These are phyloP conservation scores for Brachionus asplanchnoidis DNA, from an alignment of 1,140 invertebrate species.

Conservation along the genomic window DNA sequence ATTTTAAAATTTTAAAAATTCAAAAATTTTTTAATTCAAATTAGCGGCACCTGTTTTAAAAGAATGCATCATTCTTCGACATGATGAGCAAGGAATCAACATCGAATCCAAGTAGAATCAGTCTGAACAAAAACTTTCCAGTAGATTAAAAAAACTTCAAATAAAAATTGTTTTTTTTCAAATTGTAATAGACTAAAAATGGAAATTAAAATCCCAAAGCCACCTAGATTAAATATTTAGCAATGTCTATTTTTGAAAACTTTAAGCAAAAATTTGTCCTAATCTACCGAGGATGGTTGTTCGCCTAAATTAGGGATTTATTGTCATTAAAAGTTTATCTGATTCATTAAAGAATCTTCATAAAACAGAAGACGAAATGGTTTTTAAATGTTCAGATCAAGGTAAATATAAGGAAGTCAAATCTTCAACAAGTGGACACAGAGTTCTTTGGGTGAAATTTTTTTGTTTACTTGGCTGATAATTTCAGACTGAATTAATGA, in stretches of 20 bases:
- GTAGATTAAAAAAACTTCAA: constrained; percentile 9
- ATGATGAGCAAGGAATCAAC: neutral
- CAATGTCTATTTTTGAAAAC: neutral
- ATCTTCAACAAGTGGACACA: neutral
- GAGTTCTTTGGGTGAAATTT: neutral
- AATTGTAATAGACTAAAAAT: neutral
- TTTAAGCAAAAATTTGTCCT: neutral
- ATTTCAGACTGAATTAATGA: neutral
- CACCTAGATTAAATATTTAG: neutral
- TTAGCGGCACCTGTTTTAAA: neutral
- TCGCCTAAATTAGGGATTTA: neutral
- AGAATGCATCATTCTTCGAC: neutral
- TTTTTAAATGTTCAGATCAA: neutral
- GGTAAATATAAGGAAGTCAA: neutral
- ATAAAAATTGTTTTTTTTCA: neutral
- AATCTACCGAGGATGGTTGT: neutral
- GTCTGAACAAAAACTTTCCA: neutral
- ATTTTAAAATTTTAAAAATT: neutral
- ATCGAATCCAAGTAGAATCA: neutral
- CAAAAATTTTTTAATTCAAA: neutral
- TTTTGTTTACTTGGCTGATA: neutral
- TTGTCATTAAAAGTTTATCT: neutral
- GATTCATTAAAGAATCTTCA: neutral
- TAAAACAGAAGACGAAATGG: neutral
- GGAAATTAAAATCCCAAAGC: constrained; percentile 1